Evolutionary conservation across 2,113 vertebrate genomes (phyloP), one percentile per base, ranked within the genome.

Genomic region (Otocyon megalotis): DNA sequence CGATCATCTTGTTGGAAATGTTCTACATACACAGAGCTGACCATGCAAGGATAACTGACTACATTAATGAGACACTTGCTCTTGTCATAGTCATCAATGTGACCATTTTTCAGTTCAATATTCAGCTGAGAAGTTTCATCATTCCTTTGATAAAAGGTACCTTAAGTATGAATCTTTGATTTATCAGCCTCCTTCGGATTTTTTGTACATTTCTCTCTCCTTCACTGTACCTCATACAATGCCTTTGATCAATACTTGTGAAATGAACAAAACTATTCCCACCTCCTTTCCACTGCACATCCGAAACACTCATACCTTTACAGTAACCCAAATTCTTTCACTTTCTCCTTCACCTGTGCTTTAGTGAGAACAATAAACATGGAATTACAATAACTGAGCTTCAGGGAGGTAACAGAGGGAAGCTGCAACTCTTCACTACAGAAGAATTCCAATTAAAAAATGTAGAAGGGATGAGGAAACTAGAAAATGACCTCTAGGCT

Each of bases 81-180:
- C 79, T 60, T 43, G 48, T 17, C 43, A 30, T 24, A 77, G 14
- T 72, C 88, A 48, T 32, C 28, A 65, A 7, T 50, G 7, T 26
- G 71, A 50, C 54, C 35, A 80, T 86, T 92, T 88, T 62, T 62
- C 77, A 56, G 71, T 71, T 96, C 83, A 76, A 58, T 72, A 53
- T 67, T 62, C 54, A 72, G 17, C 19, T 85, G 26, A 37, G 17
- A 93, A 30, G 5, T 79, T 93, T 90, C 35, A 63, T 72, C 84
- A 32, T 63, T 4, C 13, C 37, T 92, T 88, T 93, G 50, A 89
- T 22, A 67, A 60, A 83, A 5, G 80, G 50, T 26, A 0, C 26
- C 54, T 62, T 50, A 77, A 79, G 12, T 69, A 79, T 67, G 79
- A 58, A 37, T 92, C 53, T 93, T 92, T 91, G 19, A 85, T 82